Conservation (phyloP, 2,797 vertebrate genomes). For the Brachyalestes nurse region DNA sequence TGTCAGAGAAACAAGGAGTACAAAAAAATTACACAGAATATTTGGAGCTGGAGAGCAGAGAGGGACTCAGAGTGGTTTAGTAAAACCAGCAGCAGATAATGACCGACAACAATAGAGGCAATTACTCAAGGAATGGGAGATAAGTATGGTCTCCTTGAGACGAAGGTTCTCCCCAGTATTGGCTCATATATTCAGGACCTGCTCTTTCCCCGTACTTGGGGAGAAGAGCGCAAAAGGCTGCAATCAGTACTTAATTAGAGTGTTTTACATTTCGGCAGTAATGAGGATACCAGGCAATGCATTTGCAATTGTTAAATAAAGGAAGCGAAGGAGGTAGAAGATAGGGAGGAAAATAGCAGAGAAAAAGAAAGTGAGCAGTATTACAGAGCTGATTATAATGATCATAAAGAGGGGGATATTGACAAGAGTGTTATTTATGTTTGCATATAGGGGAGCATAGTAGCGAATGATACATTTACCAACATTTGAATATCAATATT, state of each 20-base stretch:
- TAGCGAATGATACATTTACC: conserved; percentile 14
- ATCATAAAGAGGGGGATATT: conserved; percentile 59
- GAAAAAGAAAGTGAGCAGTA: conserved; percentile 43
- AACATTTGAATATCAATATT: conserved; percentile 5
- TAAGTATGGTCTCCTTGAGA: conserved; percentile 53
- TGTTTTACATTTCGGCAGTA: conserved; percentile 76
- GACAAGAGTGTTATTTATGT: conserved; percentile 30
- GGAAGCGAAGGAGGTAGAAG: conserved; percentile 55
- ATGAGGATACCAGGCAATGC: conserved; percentile 69
- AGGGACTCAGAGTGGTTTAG: conserved; percentile 55
- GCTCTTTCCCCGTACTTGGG: conserved; percentile 52
- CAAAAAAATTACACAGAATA: conserved; percentile 26
- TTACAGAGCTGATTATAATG: conserved; percentile 63
- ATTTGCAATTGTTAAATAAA: conserved; percentile 43
- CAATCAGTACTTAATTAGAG: conserved; percentile 80
- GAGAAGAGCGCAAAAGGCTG: conserved; percentile 65
- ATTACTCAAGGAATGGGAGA: conserved; percentile 62
- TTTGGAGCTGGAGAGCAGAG: conserved; percentile 39
- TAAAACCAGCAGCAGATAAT: conserved; percentile 61
- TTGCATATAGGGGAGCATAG: neutral
- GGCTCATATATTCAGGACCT: conserved; percentile 59
- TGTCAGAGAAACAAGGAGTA: conserved; percentile 7
- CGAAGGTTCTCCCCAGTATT: conserved; percentile 49
- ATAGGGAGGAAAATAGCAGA: conserved; percentile 21
- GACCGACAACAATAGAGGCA: conserved; percentile 50